These are phyloP conservation scores for Cygnus olor DNA, from an alignment of 2,797 vertebrate species.

Conservation along the genomic window DNA sequence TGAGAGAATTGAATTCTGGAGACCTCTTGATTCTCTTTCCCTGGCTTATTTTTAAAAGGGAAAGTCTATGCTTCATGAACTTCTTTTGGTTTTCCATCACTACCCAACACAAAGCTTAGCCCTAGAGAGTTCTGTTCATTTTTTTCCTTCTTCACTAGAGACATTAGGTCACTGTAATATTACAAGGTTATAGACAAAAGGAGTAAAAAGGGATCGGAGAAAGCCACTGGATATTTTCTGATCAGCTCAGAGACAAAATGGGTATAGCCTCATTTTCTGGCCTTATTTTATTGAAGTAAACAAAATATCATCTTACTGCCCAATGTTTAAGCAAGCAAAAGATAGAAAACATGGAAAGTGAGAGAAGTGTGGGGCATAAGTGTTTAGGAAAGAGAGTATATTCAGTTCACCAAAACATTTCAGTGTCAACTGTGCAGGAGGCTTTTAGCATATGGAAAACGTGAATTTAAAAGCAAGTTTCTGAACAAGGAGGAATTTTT, in stretches of 20 bases:
- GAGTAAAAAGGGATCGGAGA: neutral
- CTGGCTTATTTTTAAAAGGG: neutral
- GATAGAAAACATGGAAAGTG: neutral
- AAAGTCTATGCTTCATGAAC: neutral
- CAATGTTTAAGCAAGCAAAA: neutral
- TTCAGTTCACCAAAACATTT: neutral
- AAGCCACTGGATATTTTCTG: neutral
- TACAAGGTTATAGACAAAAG: neutral
- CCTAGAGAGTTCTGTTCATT: neutral
- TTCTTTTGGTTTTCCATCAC: neutral
- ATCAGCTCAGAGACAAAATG: neutral
- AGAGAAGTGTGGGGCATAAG: neutral
- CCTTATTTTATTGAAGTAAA: neutral
- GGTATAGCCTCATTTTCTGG: neutral
- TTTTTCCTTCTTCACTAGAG: neutral
- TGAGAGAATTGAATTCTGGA: constrained; percentile 46
- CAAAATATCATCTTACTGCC: neutral
- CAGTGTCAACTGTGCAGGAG: neutral
- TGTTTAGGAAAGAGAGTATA: neutral
- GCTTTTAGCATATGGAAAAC: neutral
- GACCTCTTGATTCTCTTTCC: constrained; percentile 30
- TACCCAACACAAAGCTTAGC: neutral
- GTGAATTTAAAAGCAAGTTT: neutral
- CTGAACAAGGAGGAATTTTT: neutral
- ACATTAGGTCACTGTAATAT: neutral